Conservation (phyloP, 2,113 vertebrate species). For the Apistogramma diplotaenia region DNA sequence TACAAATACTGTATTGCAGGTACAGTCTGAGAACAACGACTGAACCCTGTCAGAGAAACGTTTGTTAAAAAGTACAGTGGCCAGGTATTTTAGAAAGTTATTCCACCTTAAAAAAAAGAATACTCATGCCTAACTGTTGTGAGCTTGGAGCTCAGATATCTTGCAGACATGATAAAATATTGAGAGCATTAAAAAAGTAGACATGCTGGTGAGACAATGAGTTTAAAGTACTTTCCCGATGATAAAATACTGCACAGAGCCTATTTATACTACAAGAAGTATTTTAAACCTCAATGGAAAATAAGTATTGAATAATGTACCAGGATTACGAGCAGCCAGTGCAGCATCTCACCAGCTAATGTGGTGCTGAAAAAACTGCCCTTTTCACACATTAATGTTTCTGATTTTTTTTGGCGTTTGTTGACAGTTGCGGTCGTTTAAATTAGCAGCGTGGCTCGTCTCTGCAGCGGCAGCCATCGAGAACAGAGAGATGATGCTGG, state of each 20-base stretch:
- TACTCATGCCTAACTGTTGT: background rate
- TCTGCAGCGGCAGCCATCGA: background rate
- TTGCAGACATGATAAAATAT: background rate
- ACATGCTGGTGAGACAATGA: background rate
- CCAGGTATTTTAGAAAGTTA: background rate
- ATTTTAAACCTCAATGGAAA: background rate
- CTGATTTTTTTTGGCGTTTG: background rate
- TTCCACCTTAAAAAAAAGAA: background rate
- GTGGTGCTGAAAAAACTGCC: background rate
- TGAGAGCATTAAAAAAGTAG: background rate
- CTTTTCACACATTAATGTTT: background rate
- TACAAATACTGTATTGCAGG: background rate
- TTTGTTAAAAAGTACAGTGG: background rate
- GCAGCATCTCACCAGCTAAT: background rate
- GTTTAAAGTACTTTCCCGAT: background rate
- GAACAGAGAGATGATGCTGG: background rate
- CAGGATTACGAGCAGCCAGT: background rate
- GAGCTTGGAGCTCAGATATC: background rate
- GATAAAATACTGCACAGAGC: background rate
- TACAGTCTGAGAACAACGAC: background rate
- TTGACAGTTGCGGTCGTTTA: background rate
- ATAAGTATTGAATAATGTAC: background rate
- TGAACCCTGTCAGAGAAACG: fast-evolving
- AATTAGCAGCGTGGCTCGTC: background rate
- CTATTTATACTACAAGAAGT: background rate